Percentiles rank a stretch among this genome's conserved stretches.
These are phyloP conservation scores for Athene cunicularia DNA, from an alignment of 2,113 vertebrate genomes.

Conservation along the genomic window DNA sequence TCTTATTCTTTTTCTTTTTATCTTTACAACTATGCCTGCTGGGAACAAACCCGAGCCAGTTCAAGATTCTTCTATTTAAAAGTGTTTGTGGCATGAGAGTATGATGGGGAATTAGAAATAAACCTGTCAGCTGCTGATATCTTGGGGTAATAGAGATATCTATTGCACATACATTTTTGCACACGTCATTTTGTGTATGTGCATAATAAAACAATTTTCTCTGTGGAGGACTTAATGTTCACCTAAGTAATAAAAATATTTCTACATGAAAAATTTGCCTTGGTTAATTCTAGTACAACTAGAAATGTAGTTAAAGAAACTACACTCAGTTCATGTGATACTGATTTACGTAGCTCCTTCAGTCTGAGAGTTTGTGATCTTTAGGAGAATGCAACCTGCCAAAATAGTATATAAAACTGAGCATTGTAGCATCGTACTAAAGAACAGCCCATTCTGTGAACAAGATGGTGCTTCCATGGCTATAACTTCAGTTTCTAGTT, in stretches of 20 bases:
- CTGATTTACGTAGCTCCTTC: not conserved
- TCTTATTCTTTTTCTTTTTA: conserved; percentile 67
- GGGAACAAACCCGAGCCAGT: conserved; percentile 64
- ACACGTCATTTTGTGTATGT: not conserved
- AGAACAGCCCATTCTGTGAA: not conserved
- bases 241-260: conserved; percentile 18
- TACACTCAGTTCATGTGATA: not conserved
- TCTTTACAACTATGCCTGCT: conserved; percentile 74
- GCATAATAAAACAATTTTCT: not conserved
- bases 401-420: not conserved
- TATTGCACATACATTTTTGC: not conserved
- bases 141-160: conserved; percentile 24
- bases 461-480: not conserved
- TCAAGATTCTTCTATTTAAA: conserved; percentile 66
- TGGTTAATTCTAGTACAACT: not conserved
- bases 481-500: not conserved
- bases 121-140: conserved; percentile 37
- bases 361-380: not conserved
- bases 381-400: not conserved
- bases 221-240: not conserved
- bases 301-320: not conserved
- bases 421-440: not conserved
- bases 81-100: conserved; percentile 39
- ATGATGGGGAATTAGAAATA: conserved; percentile 48
- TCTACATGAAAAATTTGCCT: conserved; percentile 4